Evolutionary conservation across 92 coral and sea anemone species (phyloP).

Genomic region (Porites evermanni): DNA sequence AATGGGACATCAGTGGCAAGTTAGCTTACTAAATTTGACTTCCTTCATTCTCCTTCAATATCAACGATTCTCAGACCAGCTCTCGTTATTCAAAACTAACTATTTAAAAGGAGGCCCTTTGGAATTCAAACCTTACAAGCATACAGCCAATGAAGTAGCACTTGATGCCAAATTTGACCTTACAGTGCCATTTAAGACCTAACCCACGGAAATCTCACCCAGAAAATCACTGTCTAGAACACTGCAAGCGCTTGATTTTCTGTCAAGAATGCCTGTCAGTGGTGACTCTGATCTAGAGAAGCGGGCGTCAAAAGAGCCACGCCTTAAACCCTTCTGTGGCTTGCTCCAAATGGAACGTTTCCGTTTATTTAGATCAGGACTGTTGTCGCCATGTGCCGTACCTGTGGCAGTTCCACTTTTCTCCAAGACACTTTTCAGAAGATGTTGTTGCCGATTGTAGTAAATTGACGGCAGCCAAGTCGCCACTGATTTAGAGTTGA

Average conservation of each 20-base stretch:
- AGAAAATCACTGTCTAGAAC: slow-evolving; percentile 51
- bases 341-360: slow-evolving; percentile 51
- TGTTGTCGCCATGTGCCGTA: slow-evolving; percentile 37
- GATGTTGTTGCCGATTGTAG: slow-evolving; percentile 70
- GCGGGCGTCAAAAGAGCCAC: slow-evolving; percentile 31
- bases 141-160: too few relatives aligned
- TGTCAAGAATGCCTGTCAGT: slow-evolving; percentile 13
- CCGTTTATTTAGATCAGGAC: slow-evolving; percentile 41
- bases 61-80: too few relatives aligned
- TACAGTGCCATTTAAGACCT: neutral
- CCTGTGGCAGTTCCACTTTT: slow-evolving; percentile 49
- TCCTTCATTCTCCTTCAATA: too few relatives aligned
- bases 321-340: slow-evolving; percentile 30
- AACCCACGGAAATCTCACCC: slow-evolving; percentile 49
- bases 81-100: too few relatives aligned
- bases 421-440: slow-evolving; percentile 32
- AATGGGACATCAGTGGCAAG: neutral
- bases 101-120: too few relatives aligned
- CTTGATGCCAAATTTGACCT: neutral
- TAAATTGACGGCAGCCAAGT: slow-evolving; percentile 94
- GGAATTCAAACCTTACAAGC: neutral
- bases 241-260: slow-evolving; percentile 48
- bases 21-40: neutral
- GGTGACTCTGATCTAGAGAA: slow-evolving; percentile 31
- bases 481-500: slow-evolving; percentile 83